phyloP scores from a whole-genome alignment of 2,797 vertebrate genomes.

The Lophius americanus region DNA sequence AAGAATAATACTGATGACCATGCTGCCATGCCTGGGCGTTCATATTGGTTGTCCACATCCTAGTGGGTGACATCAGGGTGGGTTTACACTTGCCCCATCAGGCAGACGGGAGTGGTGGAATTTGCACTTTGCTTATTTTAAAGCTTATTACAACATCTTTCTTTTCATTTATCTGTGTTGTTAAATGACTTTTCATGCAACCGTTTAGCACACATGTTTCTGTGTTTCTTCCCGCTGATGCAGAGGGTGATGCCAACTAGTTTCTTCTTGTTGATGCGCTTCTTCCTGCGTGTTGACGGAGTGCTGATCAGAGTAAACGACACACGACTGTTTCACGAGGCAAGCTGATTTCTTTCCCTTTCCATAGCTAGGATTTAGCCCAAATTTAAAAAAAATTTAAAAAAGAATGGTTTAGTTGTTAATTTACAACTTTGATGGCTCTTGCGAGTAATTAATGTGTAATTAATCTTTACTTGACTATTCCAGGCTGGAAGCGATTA shows the following conservation, averaged over 20 bases:
- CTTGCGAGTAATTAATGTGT: not conserved
- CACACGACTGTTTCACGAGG: slow-evolving; percentile 94
- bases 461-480: slow-evolving; percentile 25
- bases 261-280: slow-evolving; percentile 93
- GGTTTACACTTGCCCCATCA: too few species aligned
- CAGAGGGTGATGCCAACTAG: slow-evolving; percentile 98
- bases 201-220: not conserved
- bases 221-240: slow-evolving; percentile 13
- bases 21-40: too few species aligned
- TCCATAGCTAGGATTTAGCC: not conserved
- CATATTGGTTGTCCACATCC: too few species aligned
- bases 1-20: too few species aligned
- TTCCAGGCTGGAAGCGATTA: slow-evolving; percentile 88
- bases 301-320: slow-evolving; percentile 96
- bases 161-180: not conserved
- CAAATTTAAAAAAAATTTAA: too few species aligned
- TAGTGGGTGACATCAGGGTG: too few species aligned
- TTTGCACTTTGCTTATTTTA: too few species aligned
- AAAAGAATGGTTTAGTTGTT: too few species aligned
- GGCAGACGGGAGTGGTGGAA: too few species aligned
- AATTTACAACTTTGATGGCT: not conserved
- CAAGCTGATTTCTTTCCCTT: slow-evolving; percentile 44
- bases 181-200: not conserved
- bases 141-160: not conserved
- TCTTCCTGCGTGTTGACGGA: slow-evolving; percentile 95